Evolutionary conservation across 2,797 vertebrate species (phyloP).

Genomic region (Capromys pilorides): DNA sequence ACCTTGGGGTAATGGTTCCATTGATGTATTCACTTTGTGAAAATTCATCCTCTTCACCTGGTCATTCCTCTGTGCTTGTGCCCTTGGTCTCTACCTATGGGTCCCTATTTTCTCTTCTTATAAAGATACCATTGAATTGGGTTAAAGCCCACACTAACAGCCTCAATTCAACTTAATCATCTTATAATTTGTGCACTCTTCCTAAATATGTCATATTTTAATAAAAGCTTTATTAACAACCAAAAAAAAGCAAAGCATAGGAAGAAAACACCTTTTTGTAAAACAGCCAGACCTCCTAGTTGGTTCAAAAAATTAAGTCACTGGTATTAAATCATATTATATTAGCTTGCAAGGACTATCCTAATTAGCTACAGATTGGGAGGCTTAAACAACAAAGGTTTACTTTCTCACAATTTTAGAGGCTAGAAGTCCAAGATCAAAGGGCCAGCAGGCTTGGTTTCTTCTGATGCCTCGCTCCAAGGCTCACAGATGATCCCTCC

Average conservation of each 20-base stretch:
- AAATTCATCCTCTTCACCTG: background rate
- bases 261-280: conserved; percentile 36
- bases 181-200: conserved; percentile 1
- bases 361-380: background rate
- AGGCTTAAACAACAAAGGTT: background rate
- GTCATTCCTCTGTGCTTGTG: background rate
- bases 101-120: background rate
- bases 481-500: background rate
- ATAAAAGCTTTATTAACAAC: conserved; percentile 22
- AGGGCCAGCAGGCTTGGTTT: background rate
- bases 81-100: background rate
- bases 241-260: conserved; percentile 44
- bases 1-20: background rate
- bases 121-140: background rate
- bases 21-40: background rate
- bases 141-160: background rate
- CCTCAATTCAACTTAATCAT: background rate
- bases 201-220: background rate
- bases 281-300: background rate
- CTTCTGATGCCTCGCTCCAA: background rate
- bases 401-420: background rate
- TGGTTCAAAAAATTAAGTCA: conserved; percentile 12
- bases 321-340: background rate
- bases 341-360: background rate
- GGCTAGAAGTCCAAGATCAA: background rate